Evolutionary conservation across 2,888 invertebrate genomes (phyloP).

Genomic region (Piscicola geometra): DNA sequence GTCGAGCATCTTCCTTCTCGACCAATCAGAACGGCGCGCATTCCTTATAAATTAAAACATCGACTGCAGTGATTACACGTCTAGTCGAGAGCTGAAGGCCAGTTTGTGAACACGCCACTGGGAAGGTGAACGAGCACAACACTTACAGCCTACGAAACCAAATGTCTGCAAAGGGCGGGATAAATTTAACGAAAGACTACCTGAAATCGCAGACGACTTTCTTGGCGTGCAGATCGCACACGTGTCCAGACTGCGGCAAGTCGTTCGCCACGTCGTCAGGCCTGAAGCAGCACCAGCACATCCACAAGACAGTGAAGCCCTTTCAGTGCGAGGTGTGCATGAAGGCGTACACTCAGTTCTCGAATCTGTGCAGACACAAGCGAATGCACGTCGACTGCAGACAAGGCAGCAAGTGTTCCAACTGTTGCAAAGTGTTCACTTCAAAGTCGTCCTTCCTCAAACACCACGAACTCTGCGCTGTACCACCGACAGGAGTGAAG

Average conservation of each 20-base stretch:
- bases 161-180: too few relatives aligned
- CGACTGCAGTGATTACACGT: background rate
- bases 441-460: background rate
- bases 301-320: slow-evolving; percentile 95
- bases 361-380: slow-evolving; percentile 97
- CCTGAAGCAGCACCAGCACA: slow-evolving; percentile 96
- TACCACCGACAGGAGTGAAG: too few relatives aligned
- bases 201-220: background rate
- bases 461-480: background rate
- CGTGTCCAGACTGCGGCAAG: slow-evolving; percentile 91
- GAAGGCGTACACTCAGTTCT: slow-evolving; percentile 96
- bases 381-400: slow-evolving; percentile 96
- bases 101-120: too few relatives aligned
- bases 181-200: background rate
- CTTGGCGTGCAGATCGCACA: slow-evolving; percentile 66
- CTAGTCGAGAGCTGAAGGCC: too few relatives aligned
- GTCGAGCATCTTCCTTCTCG: slow-evolving; percentile 8
- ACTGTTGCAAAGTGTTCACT: slow-evolving; percentile 2
- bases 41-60: background rate
- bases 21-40: background rate
- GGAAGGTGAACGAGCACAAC: too few relatives aligned
- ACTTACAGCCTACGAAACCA: too few relatives aligned
- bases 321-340: slow-evolving; percentile 77
- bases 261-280: slow-evolving; percentile 96
- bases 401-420: slow-evolving; percentile 59